Conservation (phyloP, 2,797 vertebrate species). For the Schizopygopsis pylzovi region DNA sequence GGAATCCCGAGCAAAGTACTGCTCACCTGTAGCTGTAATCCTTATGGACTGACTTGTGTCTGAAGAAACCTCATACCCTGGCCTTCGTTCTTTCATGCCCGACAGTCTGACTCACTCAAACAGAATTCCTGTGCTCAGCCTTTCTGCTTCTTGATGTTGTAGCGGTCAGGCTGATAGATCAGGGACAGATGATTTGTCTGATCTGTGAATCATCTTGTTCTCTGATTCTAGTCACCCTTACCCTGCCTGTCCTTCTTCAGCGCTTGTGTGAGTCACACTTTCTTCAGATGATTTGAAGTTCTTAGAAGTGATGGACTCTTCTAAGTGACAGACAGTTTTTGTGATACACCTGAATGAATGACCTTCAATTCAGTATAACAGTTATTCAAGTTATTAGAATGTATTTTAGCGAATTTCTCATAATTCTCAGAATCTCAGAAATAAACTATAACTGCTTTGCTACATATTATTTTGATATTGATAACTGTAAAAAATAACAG, state of each 20-base stretch:
- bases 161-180: conserved; percentile 15
- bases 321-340: background rate
- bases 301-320: conserved; percentile 26
- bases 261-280: conserved; percentile 31
- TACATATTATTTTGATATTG: background rate
- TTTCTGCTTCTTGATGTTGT: conserved; percentile 2
- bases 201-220: conserved; percentile 37
- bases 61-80: conserved; percentile 18
- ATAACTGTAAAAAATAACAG: background rate
- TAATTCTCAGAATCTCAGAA: background rate
- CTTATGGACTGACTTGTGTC: background rate
- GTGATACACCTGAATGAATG: conserved; percentile 1
- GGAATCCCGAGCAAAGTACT: background rate
- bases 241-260: conserved; percentile 21
- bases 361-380: background rate
- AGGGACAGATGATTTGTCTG: conserved; percentile 25
- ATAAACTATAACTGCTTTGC: background rate
- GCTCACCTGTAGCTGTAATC: conserved; percentile 16
- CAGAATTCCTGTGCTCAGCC: conserved; percentile 12
- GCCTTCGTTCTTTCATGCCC: conserved; percentile 10
- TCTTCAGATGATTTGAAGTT: conserved; percentile 26
- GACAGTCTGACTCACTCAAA: conserved; percentile 19
- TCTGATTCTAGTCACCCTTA: conserved; percentile 32
- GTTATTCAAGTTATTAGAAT: conserved; percentile 4
- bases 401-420: background rate